Evolutionary conservation across 2,888 invertebrate genomes (phyloP), one percentile per base, ranked within the genome.

Genomic region (Parnassius apollo): DNA sequence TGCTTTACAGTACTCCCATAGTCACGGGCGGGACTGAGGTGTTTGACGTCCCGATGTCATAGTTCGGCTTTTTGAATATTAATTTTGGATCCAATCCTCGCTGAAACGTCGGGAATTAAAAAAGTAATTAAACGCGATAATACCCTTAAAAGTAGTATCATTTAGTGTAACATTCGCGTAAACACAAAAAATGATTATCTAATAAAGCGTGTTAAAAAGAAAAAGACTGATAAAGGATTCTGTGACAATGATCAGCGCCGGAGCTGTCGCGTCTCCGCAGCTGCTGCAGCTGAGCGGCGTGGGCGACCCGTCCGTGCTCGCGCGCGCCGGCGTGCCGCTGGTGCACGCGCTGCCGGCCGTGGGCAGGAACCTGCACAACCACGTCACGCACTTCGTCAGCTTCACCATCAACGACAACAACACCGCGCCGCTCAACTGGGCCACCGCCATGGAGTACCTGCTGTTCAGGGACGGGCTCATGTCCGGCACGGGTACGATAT

Each of bases 241-340:
- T 35, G 18, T 7, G 1, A 7, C 35, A 35, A 7, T 45, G 9
- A 7, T 4, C 70, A 93, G 93, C 67, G 95, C 93, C 9, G 97
- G 99, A 0, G 96, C 99, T 11, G 96, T 99, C 1, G 98, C 97
- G 70, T 96, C 98, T 0, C 98, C 99, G 0, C 99, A 99, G 81
- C 91, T 99, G 55, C 93, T 99, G 12, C 93, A 98, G 75, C 93
- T 98, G 51, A 98, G 98, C 69, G 99, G 99, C 10, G 93, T 98
- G 11, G 98, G 98, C 0, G 96, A 96, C 44, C 93, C 93, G 2
- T 94, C 94, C 0, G 96, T 97, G 13, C 88, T 98, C 18, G 73
- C 93, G 11, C 86, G 90, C 67, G 93, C 92, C 0, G 93, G 95
- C 22, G 93, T 97, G 0, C 93, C 94, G 0, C 88, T 94, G 0